Percentiles rank a stretch among this genome's conserved stretches.
These are phyloP conservation scores for Trogon surrucura DNA, from an alignment of 2,113 vertebrate genomes.

Conservation along the genomic window DNA sequence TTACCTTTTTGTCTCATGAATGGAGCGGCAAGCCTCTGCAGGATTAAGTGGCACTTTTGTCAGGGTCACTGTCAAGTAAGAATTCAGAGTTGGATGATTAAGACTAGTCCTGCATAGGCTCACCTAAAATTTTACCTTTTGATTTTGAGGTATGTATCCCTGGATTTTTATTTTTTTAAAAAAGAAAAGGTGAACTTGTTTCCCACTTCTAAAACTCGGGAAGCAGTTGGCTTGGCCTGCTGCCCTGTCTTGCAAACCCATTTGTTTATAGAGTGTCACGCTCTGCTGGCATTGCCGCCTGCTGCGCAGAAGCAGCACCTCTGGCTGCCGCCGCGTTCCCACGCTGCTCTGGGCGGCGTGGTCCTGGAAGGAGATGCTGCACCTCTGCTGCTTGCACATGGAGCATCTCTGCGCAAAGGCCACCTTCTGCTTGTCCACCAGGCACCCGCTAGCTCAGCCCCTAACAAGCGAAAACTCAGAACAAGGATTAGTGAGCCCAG, in stretches of 20 bases:
- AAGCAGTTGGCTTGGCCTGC: neutral
- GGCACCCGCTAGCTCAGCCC: neutral
- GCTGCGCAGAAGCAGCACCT: neutral
- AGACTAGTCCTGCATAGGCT: neutral
- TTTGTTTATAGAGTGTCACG: accelerated
- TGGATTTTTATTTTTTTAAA: neutral
- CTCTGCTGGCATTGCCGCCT: neutral
- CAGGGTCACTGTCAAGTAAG: neutral
- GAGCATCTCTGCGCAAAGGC: neutral
- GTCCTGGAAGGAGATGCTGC: neutral
- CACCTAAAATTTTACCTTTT: neutral
- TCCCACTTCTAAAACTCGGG: neutral
- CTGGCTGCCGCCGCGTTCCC: neutral
- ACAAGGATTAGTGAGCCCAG: neutral
- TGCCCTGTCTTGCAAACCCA: neutral
- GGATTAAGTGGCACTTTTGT: neutral
- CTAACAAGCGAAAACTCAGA: neutral
- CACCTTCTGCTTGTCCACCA: neutral
- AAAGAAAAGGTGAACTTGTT: neutral
- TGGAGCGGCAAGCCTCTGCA: neutral
- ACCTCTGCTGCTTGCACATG: neutral
- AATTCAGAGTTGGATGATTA: neutral
- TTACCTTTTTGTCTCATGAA: neutral
- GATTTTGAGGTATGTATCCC: neutral
- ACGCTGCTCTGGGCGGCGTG: neutral